These are phyloP conservation scores for Tuberolachnus salignus DNA, from an alignment of 2,888 invertebrate species.

Conservation along the genomic window DNA sequence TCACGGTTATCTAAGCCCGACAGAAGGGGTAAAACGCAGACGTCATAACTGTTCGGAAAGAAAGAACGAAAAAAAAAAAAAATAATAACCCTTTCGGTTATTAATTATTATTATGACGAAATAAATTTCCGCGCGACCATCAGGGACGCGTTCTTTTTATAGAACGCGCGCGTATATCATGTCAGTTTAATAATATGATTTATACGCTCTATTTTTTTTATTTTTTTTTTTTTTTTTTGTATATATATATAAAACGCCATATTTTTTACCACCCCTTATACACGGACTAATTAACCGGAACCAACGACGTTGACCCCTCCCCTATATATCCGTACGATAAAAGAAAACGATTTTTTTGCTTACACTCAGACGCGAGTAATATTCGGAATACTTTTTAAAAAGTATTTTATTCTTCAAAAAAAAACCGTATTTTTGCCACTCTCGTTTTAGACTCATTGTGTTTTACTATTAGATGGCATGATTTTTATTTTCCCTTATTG, in stretches of 20 bases:
- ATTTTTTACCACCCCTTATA: conserved; percentile 20
- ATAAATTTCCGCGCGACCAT: conserved; percentile 52
- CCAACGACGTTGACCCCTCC: not conserved
- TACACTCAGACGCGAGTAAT: too few species aligned
- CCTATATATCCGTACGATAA: not conserved
- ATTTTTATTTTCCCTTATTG: too few species aligned
- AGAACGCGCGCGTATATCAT: conserved; percentile 45
- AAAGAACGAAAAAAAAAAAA: not conserved
- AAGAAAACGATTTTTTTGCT: too few species aligned
- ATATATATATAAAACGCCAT: conserved; percentile 35
- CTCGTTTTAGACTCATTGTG: too few species aligned
- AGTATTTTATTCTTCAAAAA: too few species aligned
- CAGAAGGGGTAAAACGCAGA: conserved; percentile 45
- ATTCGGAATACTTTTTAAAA: too few species aligned
- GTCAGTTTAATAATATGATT: conserved; percentile 42
- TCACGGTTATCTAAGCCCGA: conserved; percentile 49
- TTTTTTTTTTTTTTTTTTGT: conserved; percentile 26
- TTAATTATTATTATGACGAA: conserved; percentile 55
- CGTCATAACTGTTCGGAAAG: conserved; percentile 39
- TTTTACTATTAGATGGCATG: too few species aligned
- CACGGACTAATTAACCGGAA: conserved; percentile 12
- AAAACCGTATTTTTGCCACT: too few species aligned
- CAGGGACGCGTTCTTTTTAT: conserved; percentile 45
- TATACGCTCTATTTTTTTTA: conserved; percentile 15
- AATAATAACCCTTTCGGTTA: conserved; percentile 51